These are phyloP conservation scores for Ophion slaviceki DNA, from an alignment of 2,888 invertebrate genomes.

Conservation along the genomic window DNA sequence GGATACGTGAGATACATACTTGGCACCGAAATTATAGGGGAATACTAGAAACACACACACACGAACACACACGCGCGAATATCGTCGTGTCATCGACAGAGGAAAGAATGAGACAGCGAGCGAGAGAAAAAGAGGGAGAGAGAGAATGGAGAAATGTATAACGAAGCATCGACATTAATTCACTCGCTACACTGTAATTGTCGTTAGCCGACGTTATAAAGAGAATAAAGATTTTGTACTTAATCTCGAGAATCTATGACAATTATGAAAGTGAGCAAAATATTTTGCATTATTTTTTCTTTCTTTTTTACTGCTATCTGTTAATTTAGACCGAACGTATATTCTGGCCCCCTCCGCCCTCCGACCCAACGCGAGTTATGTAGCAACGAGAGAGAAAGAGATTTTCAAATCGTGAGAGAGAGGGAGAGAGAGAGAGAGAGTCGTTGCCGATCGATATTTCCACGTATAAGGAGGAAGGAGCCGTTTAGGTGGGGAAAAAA, in stretches of 20 bases:
- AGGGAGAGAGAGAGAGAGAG: conserved; percentile 11
- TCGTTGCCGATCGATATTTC: conserved; percentile 38
- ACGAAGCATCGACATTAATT: conserved; percentile 58
- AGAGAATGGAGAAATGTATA: conserved; percentile 40
- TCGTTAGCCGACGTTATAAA: conserved; percentile 58
- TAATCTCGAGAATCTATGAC: conserved; percentile 67
- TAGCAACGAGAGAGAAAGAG: conserved; percentile 21
- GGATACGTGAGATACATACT: conserved; percentile 45
- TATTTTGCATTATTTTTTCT: conserved; percentile 47
- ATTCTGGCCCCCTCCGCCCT: conserved; percentile 52
- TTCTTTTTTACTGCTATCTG: conserved; percentile 31
- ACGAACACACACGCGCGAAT: conserved; percentile 24
- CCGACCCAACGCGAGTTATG: conserved; percentile 35
- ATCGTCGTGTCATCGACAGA: conserved; percentile 27
- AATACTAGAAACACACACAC: conserved; percentile 44
- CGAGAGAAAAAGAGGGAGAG: conserved; percentile 10
- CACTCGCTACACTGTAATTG: conserved; percentile 58
- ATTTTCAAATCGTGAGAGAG: not conserved
- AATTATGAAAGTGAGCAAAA: conserved; percentile 55
- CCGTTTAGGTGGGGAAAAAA: conserved; percentile 32
- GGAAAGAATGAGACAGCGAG: conserved; percentile 11
- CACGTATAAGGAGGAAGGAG: conserved; percentile 21
- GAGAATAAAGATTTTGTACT: conserved; percentile 71
- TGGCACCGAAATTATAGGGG: conserved; percentile 31
- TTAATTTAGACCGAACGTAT: conserved; percentile 38